Conservation (phyloP, 2,113 vertebrate species). For the Rousettus leschenaultii region DNA sequence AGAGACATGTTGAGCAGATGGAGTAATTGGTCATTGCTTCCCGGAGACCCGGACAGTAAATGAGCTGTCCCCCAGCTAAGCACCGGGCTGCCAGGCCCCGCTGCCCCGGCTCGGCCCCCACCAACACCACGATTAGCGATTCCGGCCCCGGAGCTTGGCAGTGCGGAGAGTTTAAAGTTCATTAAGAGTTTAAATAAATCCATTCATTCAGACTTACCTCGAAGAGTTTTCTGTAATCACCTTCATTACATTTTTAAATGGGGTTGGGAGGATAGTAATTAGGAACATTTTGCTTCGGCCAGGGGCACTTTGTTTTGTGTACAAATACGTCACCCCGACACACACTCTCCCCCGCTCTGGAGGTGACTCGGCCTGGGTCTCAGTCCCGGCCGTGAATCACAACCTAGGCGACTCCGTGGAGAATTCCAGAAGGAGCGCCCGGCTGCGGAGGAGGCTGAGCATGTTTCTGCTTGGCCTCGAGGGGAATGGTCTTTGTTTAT, state of each 20-base stretch:
- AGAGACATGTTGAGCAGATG: constrained; percentile 20
- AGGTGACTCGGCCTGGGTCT: neutral
- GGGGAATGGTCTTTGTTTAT: rapidly evolving
- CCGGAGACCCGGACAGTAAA: neutral
- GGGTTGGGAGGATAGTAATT: neutral
- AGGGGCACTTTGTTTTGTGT: neutral
- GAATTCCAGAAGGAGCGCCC: neutral
- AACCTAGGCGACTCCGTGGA: too few species aligned
- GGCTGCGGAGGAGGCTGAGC: neutral
- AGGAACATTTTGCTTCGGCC: neutral
- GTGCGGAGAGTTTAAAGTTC: constrained; percentile 20
- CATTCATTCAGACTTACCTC: constrained; percentile 37
- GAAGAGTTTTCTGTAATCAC: constrained; percentile 46
- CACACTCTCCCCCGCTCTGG: neutral
- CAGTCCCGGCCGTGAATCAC: neutral
- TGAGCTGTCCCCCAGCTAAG: neutral
- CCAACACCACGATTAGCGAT: neutral
- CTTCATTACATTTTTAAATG: constrained; percentile 41
- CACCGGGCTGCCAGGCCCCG: rapidly evolving
- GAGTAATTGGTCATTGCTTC: constrained; percentile 43
- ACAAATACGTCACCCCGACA: neutral
- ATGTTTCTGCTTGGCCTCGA: rapidly evolving
- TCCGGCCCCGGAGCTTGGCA: neutral
- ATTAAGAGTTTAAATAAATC: constrained; percentile 60
- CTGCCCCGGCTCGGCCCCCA: neutral